Evolutionary conservation across 1,140 invertebrate species (phyloP).

Genomic region (Eulimnadia texana): DNA sequence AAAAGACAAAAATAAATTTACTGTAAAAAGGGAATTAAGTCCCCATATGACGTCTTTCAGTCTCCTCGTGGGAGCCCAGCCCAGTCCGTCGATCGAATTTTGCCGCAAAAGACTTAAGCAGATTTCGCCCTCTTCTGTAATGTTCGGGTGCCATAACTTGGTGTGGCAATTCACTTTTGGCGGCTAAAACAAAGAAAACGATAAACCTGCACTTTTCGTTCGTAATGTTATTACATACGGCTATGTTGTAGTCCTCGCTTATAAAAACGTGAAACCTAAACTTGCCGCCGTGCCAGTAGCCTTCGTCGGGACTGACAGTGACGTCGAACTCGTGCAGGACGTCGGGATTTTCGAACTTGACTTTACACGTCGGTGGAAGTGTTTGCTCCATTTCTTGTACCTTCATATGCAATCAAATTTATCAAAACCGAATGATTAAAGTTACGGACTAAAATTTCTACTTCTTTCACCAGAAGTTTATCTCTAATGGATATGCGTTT

Average conservation of each 20-base stretch:
- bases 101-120: slow-evolving; percentile 80
- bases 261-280: slow-evolving; percentile 76
- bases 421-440: background rate
- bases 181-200: slow-evolving; percentile 47
- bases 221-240: slow-evolving; percentile 41
- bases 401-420: slow-evolving; percentile 32
- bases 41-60: slow-evolving; percentile 94
- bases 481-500: slow-evolving; percentile 67
- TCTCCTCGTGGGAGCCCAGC: slow-evolving; percentile 84
- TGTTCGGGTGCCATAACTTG: slow-evolving; percentile 91
- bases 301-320: slow-evolving; percentile 68
- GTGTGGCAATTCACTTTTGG: slow-evolving; percentile 82
- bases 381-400: slow-evolving; percentile 83
- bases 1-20: slow-evolving; percentile 32
- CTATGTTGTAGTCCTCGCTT: slow-evolving; percentile 90
- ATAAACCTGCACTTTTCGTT: background rate
- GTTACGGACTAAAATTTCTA: slow-evolving; percentile 23
- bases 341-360: slow-evolving; percentile 67
- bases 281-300: slow-evolving; percentile 70
- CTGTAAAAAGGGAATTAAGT: slow-evolving; percentile 79
- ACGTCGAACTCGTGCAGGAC: slow-evolving; percentile 64
- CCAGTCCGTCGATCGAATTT: slow-evolving; percentile 83
- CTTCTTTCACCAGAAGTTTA: slow-evolving; percentile 67
- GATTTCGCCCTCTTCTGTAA: slow-evolving; percentile 85
- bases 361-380: slow-evolving; percentile 60